These are phyloP conservation scores for Leptodirus hochenwartii DNA, from an alignment of 2,888 invertebrate species.

Conservation along the genomic window DNA sequence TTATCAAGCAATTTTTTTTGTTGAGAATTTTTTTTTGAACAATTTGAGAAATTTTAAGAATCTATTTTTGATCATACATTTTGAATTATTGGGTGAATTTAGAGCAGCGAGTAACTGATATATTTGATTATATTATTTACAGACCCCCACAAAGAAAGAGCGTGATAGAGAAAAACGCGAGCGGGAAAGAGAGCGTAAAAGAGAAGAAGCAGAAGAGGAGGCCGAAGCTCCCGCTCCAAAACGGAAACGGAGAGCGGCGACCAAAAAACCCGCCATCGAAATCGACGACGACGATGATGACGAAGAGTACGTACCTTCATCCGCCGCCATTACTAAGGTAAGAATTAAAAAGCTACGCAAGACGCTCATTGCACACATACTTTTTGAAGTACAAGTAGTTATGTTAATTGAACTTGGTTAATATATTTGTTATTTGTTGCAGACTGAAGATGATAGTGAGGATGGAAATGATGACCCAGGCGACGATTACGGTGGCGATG, in stretches of 20 bases:
- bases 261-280: slow-evolving; percentile 18
- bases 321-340: slow-evolving; percentile 18
- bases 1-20: no score
- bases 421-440: slow-evolving; percentile 11
- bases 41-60: no score
- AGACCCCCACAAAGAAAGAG: slow-evolving; percentile 4
- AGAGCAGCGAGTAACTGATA: no score
- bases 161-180: background rate
- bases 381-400: no score
- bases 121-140: no score
- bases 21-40: no score
- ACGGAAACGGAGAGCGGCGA: slow-evolving; percentile 21
- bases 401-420: no score
- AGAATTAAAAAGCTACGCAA: slow-evolving; percentile 7
- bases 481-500: slow-evolving; percentile 14
- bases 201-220: slow-evolving; percentile 8
- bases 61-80: no score
- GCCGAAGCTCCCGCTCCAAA: slow-evolving; percentile 18
- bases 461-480: slow-evolving; percentile 15
- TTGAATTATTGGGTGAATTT: no score
- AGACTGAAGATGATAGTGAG: slow-evolving; percentile 23
- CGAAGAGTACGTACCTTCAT: slow-evolving; percentile 15
- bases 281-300: slow-evolving; percentile 20
- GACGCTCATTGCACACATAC: background rate
- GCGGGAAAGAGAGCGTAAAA: slow-evolving; percentile 1